phyloP scores from a whole-genome alignment of 2,113 vertebrate genomes.

The pig (Sus scrofa) region T2T-Sscrofa CM000830.6:7724501-7725000 shows the following conservation, averaged over 20 bases:
- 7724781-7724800: background rate
- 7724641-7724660: rapidly evolving
- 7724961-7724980: rapidly evolving
- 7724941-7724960: background rate
- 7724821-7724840: background rate
- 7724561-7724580: background rate
- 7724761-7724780: rapidly evolving
- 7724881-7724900: background rate
- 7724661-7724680: rapidly evolving
- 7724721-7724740: background rate
- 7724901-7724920: too few relatives aligned
- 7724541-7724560: background rate
- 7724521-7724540: background rate
- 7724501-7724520: background rate
- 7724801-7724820: background rate
- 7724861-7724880: background rate
- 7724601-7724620: rapidly evolving
- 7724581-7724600: background rate
- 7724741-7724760: rapidly evolving
- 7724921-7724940: background rate
- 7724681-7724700: too few relatives aligned
- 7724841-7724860: background rate
- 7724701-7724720: background rate
- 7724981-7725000: rapidly evolving
- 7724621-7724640: background rate